Evolutionary conservation across 2,797 vertebrate species (phyloP).

Genomic region (Craterocephalus amniculus): DNA sequence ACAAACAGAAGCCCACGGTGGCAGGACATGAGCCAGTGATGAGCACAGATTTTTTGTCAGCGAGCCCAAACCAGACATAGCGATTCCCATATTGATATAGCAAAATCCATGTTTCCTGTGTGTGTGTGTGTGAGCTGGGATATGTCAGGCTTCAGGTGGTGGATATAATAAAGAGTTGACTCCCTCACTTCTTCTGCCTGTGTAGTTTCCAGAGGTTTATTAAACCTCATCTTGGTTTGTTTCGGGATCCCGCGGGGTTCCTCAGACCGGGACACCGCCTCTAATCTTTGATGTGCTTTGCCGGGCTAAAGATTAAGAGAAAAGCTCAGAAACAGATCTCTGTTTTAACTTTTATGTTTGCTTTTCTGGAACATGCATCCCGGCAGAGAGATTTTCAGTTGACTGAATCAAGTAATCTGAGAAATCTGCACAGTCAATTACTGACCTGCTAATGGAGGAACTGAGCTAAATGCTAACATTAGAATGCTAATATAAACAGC

Average conservation of each 20-base stretch:
- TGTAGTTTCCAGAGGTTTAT: constrained; percentile 42
- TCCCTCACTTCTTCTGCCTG: constrained; percentile 29
- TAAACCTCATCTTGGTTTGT: constrained; percentile 29
- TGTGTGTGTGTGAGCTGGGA: constrained; percentile 37
- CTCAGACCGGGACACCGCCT: constrained; percentile 31
- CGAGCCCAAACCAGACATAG: constrained; percentile 37
- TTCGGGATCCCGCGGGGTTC: constrained; percentile 33
- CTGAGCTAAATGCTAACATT: no score
- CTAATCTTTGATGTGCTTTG: constrained; percentile 29
- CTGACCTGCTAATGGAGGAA: no score
- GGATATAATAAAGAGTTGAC: constrained; percentile 52
- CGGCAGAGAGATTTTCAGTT: background rate
- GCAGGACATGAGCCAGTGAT: constrained; percentile 60
- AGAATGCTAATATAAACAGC: no score
- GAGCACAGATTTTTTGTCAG: constrained; percentile 44
- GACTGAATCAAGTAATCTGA: no score
- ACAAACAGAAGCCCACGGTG: constrained; percentile 70
- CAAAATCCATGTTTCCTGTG: constrained; percentile 31
- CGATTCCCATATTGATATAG: constrained; percentile 59
- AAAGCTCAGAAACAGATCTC: constrained; percentile 5
- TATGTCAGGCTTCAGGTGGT: constrained; percentile 62
- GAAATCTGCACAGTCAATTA: no score
- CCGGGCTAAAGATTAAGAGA: constrained; percentile 22
- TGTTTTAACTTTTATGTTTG: background rate
- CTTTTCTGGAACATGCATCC: background rate